Conservation (phyloP, 2,113 vertebrate species). For the Amphiprion percula region DNA sequence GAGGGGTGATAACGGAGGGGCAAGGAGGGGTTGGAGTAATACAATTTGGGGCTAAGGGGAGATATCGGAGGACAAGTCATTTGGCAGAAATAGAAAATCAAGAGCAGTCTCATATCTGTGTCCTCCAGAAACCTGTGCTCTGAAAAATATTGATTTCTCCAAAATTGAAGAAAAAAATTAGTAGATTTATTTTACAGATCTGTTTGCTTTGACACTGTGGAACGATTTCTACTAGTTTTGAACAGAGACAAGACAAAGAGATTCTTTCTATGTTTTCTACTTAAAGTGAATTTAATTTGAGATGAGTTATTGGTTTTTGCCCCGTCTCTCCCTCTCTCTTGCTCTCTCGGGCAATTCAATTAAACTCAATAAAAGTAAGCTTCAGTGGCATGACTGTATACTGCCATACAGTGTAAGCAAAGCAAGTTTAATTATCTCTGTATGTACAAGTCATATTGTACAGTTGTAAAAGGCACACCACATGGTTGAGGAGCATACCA, state of each 20-base stretch:
- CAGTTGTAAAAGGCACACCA: neutral
- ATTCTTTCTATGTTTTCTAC: conserved; percentile 17
- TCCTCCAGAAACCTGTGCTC: conserved; percentile 54
- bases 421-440: conserved; percentile 23
- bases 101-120: conserved; percentile 58
- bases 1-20: conserved; percentile 41
- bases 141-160: conserved; percentile 56
- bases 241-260: conserved; percentile 6
- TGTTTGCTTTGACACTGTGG: conserved; percentile 25
- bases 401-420: conserved; percentile 15
- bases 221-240: conserved; percentile 24
- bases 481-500: neutral
- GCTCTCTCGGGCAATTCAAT: conserved; percentile 24
- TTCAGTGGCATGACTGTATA: conserved; percentile 9
- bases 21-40: conserved; percentile 61
- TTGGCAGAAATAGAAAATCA: conserved; percentile 71
- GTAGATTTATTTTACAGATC: conserved; percentile 3
- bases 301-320: conserved; percentile 43
- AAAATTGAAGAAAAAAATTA: conserved; percentile 38
- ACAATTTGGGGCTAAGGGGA: conserved; percentile 63
- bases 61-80: conserved; percentile 63
- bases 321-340: neutral
- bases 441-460: conserved; percentile 1
- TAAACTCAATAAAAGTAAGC: conserved; percentile 37
- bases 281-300: conserved; percentile 48